These are phyloP conservation scores for Erithacus rubecula DNA, from an alignment of 2,797 vertebrate genomes.

Conservation along the genomic window DNA sequence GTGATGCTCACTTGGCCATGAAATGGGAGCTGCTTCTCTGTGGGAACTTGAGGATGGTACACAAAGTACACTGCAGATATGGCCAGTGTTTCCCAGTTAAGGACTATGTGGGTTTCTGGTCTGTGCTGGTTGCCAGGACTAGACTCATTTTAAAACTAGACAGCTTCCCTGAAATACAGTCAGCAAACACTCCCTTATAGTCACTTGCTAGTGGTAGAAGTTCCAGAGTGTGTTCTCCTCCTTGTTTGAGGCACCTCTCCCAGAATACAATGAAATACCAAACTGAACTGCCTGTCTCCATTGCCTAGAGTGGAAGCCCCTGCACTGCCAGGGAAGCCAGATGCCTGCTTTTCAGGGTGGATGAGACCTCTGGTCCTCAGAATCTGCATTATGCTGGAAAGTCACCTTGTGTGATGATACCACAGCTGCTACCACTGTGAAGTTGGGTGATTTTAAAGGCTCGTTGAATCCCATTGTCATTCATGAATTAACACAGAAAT, in stretches of 20 bases:
- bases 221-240: not conserved
- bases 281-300: not conserved
- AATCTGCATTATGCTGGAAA: not conserved
- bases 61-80: not conserved
- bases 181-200: not conserved
- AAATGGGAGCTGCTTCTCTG: not conserved
- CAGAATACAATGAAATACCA: not conserved
- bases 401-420: not conserved
- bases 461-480: not conserved
- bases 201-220: not conserved
- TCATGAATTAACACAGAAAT: not conserved
- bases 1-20: not conserved
- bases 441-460: not conserved
- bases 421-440: not conserved
- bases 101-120: not conserved
- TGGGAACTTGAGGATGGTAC: not conserved
- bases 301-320: not conserved
- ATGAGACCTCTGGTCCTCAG: not conserved
- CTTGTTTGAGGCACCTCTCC: not conserved
- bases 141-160: not conserved
- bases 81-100: not conserved
- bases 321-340: not conserved
- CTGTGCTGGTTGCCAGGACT: not conserved
- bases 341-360: not conserved
- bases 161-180: not conserved